Evolutionary conservation across 2,797 vertebrate species (phyloP).

Genomic region (Hylomyscus alleni): DNA sequence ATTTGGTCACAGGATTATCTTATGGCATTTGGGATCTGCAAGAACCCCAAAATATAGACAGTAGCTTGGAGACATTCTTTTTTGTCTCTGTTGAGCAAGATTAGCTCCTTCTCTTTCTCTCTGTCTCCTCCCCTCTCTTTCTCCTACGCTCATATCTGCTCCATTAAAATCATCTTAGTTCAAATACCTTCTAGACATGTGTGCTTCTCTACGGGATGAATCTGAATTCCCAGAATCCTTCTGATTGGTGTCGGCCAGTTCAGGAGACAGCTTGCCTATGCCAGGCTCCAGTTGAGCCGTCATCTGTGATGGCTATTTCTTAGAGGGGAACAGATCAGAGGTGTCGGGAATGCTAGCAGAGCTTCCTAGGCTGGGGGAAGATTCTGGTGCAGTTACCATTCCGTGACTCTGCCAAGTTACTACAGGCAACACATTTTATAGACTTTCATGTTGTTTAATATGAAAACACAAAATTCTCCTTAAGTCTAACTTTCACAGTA

Average conservation of each 20-base stretch:
- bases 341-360: background rate
- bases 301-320: background rate
- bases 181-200: background rate
- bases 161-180: background rate
- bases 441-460: background rate
- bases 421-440: background rate
- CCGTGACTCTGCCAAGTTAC: background rate
- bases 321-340: background rate
- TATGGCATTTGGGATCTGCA: background rate
- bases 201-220: background rate
- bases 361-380: background rate
- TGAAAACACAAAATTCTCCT: background rate
- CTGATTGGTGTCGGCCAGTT: background rate
- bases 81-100: background rate
- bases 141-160: background rate
- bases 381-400: background rate
- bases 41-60: constrained; percentile 3
- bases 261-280: background rate
- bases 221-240: background rate
- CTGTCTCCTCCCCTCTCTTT: fast-evolving
- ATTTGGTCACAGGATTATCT: background rate
- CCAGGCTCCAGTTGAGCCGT: background rate
- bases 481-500: background rate
- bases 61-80: background rate
- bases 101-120: background rate